Evolutionary conservation across 1,140 invertebrate genomes (phyloP).

Genomic region (Aphaenogaster floridana): DNA sequence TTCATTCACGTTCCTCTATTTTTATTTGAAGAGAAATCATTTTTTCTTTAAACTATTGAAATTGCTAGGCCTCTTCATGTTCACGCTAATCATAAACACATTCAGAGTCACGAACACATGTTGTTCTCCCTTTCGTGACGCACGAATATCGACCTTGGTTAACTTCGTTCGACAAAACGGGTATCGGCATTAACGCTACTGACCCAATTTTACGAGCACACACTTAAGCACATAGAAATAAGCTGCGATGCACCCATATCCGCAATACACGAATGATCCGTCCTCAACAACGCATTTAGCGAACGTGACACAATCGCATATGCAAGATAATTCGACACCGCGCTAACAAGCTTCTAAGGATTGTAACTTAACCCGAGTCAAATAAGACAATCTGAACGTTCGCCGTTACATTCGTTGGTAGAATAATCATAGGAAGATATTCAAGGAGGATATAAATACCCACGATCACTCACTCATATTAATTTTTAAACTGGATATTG

Average conservation of each 20-base stretch:
- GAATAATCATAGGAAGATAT: not conserved
- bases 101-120: not conserved
- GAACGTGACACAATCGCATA: constrained; percentile 33
- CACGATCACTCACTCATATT: not conserved
- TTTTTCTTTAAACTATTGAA: not conserved
- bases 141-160: constrained; percentile 16
- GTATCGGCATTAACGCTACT: constrained; percentile 19
- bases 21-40: not conserved
- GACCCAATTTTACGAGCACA: constrained; percentile 47
- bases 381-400: not conserved
- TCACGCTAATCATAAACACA: not conserved
- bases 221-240: constrained; percentile 14
- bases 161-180: not conserved
- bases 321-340: constrained; percentile 38
- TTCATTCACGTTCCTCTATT: not conserved
- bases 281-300: constrained; percentile 33
- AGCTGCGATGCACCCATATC: constrained; percentile 20
- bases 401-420: not conserved
- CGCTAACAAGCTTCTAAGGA: constrained; percentile 23
- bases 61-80: not conserved
- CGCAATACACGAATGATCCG: constrained; percentile 4
- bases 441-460: not conserved
- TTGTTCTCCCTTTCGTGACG: not conserved
- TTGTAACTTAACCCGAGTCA: constrained; percentile 30
- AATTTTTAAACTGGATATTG: not conserved